phyloP scores from a whole-genome alignment of 1,140 invertebrate species.

The Cepaea nemoralis region DNA sequence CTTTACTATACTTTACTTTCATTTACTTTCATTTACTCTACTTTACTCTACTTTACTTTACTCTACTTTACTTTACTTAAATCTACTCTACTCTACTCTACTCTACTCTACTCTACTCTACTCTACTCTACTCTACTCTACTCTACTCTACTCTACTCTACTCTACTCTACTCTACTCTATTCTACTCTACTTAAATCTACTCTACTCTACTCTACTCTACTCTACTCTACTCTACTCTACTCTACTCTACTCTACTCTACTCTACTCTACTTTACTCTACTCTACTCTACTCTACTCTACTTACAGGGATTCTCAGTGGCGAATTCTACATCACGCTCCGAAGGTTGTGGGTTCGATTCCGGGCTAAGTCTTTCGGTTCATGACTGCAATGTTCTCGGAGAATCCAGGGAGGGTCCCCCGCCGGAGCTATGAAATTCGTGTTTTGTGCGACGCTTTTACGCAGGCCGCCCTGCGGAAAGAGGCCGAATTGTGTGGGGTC shows the following conservation, averaged over 20 bases:
- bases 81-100: conserved; percentile 5
- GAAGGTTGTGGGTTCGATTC: no score
- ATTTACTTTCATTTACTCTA: background rate
- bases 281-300: no score
- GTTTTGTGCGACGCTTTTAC: no score
- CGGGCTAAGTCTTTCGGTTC: no score
- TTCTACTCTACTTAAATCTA: background rate
- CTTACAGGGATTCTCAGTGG: no score
- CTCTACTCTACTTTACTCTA: background rate
- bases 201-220: conserved; percentile 7
- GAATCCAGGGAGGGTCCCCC: no score
- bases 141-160: conserved; percentile 7
- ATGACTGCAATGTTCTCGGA: no score
- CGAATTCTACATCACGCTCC: no score
- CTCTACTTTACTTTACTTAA: background rate
- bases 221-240: conserved; percentile 6
- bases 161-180: background rate
- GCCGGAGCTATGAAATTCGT: no score
- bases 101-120: conserved; percentile 1
- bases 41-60: background rate
- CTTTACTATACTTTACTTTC: background rate
- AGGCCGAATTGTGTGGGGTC: no score
- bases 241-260: conserved; percentile 1
- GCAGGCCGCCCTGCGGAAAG: no score
- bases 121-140: background rate